These are phyloP conservation scores for Nemotelus pantherinus DNA, from an alignment of 2,888 invertebrate genomes.

Conservation along the genomic window DNA sequence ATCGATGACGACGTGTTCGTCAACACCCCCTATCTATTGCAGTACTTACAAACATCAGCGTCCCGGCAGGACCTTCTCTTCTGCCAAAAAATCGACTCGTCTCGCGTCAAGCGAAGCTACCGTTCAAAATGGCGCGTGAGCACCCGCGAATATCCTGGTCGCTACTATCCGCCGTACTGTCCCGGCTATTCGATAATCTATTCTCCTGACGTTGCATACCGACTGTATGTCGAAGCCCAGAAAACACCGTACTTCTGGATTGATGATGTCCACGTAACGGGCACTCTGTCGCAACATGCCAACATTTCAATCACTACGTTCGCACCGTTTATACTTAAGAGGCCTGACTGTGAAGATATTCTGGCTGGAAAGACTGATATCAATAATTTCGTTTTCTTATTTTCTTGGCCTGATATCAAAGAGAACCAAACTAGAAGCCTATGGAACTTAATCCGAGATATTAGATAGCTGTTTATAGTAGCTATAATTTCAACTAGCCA, in stretches of 20 bases:
- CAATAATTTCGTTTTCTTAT: conserved; percentile 59
- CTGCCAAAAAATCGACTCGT: conserved; percentile 68
- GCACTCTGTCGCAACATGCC: conserved; percentile 68
- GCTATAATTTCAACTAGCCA: conserved; percentile 14
- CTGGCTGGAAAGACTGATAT: conserved; percentile 53
- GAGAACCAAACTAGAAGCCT: conserved; percentile 64
- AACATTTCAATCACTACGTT: conserved; percentile 66
- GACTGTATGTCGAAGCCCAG: conserved; percentile 71
- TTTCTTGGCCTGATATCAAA: conserved; percentile 63
- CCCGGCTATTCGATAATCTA: conserved; percentile 77
- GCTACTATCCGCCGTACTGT: conserved; percentile 79
- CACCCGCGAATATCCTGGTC: conserved; percentile 71
- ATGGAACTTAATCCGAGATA: conserved; percentile 60
- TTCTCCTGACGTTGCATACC: conserved; percentile 71
- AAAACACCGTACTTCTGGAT: conserved; percentile 80
- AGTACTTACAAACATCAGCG: conserved; percentile 62
- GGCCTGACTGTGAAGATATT: conserved; percentile 51
- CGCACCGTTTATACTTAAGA: conserved; percentile 56
- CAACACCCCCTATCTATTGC: conserved; percentile 71
- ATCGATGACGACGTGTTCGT: conserved; percentile 83
- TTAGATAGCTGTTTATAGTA: conserved; percentile 39
- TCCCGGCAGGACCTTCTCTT: conserved; percentile 69
- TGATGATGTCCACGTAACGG: conserved; percentile 84
- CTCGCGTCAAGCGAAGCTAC: conserved; percentile 70
- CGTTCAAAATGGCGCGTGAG: conserved; percentile 83